A percentile compares a stretch with the other conserved stretches of the same genome.
Evolutionary conservation across 2,797 vertebrate genomes (phyloP).

Genomic region (Brotula barbata): DNA sequence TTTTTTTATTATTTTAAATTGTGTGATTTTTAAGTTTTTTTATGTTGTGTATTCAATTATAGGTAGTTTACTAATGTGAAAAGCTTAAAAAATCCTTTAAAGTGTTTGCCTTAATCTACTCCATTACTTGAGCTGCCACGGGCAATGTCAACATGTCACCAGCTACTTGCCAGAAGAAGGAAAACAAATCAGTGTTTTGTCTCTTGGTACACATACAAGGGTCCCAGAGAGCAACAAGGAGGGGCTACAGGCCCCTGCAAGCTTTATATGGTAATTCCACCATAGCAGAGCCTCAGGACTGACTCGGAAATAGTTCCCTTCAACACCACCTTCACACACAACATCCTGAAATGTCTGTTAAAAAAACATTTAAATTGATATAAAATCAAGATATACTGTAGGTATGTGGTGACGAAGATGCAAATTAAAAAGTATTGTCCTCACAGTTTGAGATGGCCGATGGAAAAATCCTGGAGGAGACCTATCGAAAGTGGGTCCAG

Average conservation of each 20-base stretch:
- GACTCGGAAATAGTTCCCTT: too few relatives aligned
- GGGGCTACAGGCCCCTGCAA: neutral
- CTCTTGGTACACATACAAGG: conserved; percentile 1
- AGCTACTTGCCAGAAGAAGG: neutral
- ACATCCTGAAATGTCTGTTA: too few relatives aligned
- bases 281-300: neutral
- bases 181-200: conserved; percentile 29
- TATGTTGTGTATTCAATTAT: too few relatives aligned
- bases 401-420: neutral
- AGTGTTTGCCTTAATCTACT: too few relatives aligned
- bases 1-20: too few relatives aligned
- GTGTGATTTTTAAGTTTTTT: too few relatives aligned
- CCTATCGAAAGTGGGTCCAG: conserved; percentile 73
- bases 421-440: neutral
- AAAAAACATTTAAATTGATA: too few relatives aligned
- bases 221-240: too few relatives aligned
- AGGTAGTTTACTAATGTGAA: too few relatives aligned
- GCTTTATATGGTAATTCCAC: neutral
- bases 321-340: too few relatives aligned
- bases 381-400: too few relatives aligned
- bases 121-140: conserved; percentile 17
- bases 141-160: conserved; percentile 33
- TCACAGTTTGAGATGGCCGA: conserved; percentile 47
- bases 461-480: conserved; percentile 72
- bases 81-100: too few relatives aligned